Evolutionary conservation across 2,888 invertebrate genomes (phyloP).

Genomic region (Ellobium chinense): DNA sequence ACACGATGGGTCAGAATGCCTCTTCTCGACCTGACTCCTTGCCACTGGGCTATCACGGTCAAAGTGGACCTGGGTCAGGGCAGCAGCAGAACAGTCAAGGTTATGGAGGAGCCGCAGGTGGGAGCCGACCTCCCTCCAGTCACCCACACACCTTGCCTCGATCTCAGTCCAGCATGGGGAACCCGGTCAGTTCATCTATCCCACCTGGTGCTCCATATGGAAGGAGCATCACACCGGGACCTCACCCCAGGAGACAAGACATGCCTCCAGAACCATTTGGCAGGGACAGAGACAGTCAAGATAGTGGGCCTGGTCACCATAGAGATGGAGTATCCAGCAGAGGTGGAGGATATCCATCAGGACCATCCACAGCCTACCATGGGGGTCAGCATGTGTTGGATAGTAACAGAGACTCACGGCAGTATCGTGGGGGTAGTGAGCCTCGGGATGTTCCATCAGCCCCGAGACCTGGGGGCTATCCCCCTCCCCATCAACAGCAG

Average conservation of each 20-base stretch:
- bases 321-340: not conserved
- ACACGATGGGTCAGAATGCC: not conserved
- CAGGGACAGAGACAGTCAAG: not conserved
- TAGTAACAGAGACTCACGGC: constrained; percentile 5
- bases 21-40: constrained; percentile 28
- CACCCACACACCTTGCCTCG: not conserved
- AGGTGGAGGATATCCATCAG: not conserved
- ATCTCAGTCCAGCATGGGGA: constrained; percentile 32
- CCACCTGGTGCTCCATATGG: constrained; percentile 15
- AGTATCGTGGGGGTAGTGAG: not conserved
- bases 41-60: not conserved
- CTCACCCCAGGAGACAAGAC: constrained; percentile 9
- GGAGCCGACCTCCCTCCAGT: not conserved
- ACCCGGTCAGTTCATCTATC: not conserved
- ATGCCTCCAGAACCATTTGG: not conserved
- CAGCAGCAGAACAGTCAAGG: not conserved
- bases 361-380: not conserved
- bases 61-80: not conserved
- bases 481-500: not conserved
- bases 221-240: constrained; percentile 36
- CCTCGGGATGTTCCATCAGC: constrained; percentile 21
- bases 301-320: not conserved
- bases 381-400: not conserved
- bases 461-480: not conserved
- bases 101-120: not conserved